phyloP scores from a whole-genome alignment of 2,888 invertebrate species.

The Aphidoletes aphidimyza region DNA sequence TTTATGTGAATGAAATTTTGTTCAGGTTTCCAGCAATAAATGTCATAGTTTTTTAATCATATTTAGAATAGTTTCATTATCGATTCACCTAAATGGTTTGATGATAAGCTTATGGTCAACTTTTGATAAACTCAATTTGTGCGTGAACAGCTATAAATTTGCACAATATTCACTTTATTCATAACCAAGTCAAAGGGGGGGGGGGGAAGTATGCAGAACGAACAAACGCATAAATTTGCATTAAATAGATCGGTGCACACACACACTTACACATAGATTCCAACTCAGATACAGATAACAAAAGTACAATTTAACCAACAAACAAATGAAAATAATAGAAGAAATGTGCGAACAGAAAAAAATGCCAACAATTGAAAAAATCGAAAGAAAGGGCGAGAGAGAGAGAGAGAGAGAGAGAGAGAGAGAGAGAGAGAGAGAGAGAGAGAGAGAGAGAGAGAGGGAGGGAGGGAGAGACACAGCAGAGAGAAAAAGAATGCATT shows the following conservation, averaged over 20 bases:
- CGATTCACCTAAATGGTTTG: no score
- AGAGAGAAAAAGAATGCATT: no score
- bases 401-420: background rate
- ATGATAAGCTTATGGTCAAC: no score
- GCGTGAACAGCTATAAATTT: conserved; percentile 17
- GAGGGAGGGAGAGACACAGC: background rate
- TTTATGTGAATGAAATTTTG: no score
- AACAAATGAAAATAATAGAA: background rate
- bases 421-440: background rate
- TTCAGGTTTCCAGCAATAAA: no score
- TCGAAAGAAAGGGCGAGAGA: background rate
- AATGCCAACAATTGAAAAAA: conserved; percentile 48
- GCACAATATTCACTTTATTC: conserved; percentile 42
- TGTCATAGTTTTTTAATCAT: no score
- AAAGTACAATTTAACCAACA: background rate
- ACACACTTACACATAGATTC: background rate
- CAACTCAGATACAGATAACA: conserved; percentile 18
- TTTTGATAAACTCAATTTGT: no score
- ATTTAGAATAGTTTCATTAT: no score
- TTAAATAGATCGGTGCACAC: background rate
- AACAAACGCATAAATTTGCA: conserved; percentile 43
- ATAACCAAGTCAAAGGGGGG: conserved; percentile 22
- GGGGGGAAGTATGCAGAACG: conserved; percentile 31
- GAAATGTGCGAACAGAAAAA: conserved; percentile 16
- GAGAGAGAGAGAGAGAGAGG: background rate